Evolutionary conservation across 2,888 invertebrate species (phyloP), one percentile per base, ranked within the genome.

Genomic region (Torymus aiolomorphi): DNA sequence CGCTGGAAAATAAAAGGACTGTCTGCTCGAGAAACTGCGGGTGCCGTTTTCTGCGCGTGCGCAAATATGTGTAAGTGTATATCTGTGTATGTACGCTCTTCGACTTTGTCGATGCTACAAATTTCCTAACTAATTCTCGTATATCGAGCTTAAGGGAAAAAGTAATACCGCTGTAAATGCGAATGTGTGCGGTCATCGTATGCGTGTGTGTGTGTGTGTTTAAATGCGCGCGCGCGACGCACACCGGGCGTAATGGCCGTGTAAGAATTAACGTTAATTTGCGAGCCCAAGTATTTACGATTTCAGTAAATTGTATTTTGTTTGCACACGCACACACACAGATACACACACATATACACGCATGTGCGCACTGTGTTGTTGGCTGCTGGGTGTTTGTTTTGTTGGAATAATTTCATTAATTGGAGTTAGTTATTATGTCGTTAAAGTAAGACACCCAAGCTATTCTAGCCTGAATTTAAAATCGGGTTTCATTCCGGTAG

Each of bases 41-140:
- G 18, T 70, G 57, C 57, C 62, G 75, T 70, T 69, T 62, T 66
- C 63, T 65, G 31, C 31, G 31, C 31, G 31, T 31, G 31, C 31
- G 31, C 31, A 31, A 31, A 31, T 31, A 31, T 31, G 31, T 31
- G 31, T 31, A 31, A 31, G 31, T 31, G 31, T 31, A 31, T 31
- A 31, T 31, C 31, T 3, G 31, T 31, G 31, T 31, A 31, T 31
- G 31, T 31, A 31, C 31, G 31, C 31, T 2, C 31, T 31, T 31
- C 31, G 63, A 62, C 61, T 76, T 79, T 80, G 82, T 81, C 83
- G 81, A 82, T 81, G 82, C 83, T 82, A 83, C 83, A 79, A 79
- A 79, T 79, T 79, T 69, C 66, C 31, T 42, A 42, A 52, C 62
- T 75, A 70, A 79, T 74, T 79, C 78, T 79, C 74, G 59, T 79